Evolutionary conservation across 2,797 vertebrate species (phyloP), one percentile per base, ranked within the genome.

Genomic region (Adelosebastes latens): DNA sequence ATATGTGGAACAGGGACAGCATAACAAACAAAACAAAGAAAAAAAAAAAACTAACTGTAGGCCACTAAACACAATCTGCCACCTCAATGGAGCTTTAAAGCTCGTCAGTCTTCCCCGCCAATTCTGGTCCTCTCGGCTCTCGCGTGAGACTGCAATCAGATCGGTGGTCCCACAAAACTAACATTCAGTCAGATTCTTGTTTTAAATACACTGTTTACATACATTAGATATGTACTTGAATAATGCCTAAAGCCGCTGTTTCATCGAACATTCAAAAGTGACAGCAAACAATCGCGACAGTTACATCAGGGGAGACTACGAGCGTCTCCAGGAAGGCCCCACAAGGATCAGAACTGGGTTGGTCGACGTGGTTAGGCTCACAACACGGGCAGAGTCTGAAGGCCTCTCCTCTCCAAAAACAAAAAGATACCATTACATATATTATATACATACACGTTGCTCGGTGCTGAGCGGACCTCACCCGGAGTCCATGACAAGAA

Each of bases 361-460:
- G 9, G 94, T 94, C 89, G 94, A 93, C 91, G 94, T 91, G 56
- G 74, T 89, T 69, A 83, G 73, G 91, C 94, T 92, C 93, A 95
- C 95, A 94, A 94, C 95, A 95, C 4, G 0, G 95, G 90, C 93
- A 94, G 89, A 92, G 90, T 83, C 91, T 90, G 92, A 90, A 84
- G 78, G 84, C 84, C 85, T 84, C 93, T 93, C 93, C 93, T 94
- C 66, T 96, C 89, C 93, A 93, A 95, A 95, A 61, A n/a, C 49
- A 72, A 75, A 75, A 58, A 79, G 18, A 67, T 55, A 77, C 53
- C 4, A 4, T 60, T 65, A 78, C 59, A 75, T 77, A 82, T 66
- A n/a, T 53, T 77, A 82, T 69, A 81, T 62, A 89, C 80, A 89
- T 58, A 88, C 75, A 91, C 82, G 81, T 34, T 39, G 77, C 78